These are phyloP conservation scores for Takifugu ocellatus DNA, from an alignment of 2,797 vertebrate genomes.

Conservation along the genomic window DNA sequence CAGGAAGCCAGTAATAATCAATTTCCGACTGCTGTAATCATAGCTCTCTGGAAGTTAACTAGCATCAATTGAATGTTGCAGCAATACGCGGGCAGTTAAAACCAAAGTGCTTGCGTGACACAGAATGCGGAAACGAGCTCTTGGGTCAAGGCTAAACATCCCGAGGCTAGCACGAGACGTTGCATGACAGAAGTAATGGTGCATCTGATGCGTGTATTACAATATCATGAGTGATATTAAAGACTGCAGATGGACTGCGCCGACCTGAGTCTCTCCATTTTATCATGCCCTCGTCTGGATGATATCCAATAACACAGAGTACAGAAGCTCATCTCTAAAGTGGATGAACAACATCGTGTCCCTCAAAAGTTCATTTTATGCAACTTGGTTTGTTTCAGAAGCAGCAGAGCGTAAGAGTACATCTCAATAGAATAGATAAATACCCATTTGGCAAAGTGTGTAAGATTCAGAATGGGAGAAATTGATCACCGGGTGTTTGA, in stretches of 20 bases:
- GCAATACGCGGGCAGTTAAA: constrained; percentile 32
- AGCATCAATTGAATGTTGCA: constrained; percentile 64
- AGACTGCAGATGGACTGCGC: constrained; percentile 18
- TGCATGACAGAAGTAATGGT: constrained; percentile 44
- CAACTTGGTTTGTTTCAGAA: too few species aligned
- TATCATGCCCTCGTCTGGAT: constrained; percentile 29
- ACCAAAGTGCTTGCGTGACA: neutral
- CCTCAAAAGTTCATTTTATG: too few species aligned
- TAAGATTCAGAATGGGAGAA: constrained; percentile 29
- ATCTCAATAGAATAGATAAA: neutral
- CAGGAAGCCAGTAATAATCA: constrained; percentile 76
- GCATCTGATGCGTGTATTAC: constrained; percentile 42
- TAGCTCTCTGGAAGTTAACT: constrained; percentile 77
- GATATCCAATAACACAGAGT: constrained; percentile 14
- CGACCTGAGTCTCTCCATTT: constrained; percentile 20
- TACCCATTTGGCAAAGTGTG: constrained; percentile 19
- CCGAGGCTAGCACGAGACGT: constrained; percentile 47
- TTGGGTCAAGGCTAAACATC: constrained; percentile 42
- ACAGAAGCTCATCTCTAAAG: too few species aligned
- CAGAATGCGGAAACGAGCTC: neutral
- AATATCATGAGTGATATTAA: constrained; percentile 46
- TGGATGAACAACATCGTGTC: too few species aligned
- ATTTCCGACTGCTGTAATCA: constrained; percentile 81
- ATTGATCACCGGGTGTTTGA: constrained; percentile 42
- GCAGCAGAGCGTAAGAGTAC: too few species aligned